Base-by-base conservation (phyloP, 2,797 vertebrate genomes). In the Helarctos malayanus region DNA sequence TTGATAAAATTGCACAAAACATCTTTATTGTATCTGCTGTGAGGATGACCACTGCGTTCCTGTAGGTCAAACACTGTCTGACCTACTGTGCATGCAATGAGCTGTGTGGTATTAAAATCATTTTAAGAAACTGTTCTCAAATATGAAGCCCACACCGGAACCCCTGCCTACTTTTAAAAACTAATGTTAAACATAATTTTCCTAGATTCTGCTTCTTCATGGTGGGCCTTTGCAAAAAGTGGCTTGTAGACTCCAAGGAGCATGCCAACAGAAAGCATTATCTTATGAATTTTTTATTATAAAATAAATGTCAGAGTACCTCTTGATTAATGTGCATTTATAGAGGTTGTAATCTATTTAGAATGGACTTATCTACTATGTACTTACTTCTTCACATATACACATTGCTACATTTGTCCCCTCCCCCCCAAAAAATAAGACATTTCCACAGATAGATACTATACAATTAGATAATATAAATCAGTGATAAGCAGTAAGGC, bases 81-180 rank as follows among this genome's bases (percentile, higher is more conserved):
- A 86, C 25, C 61, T 80, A 47, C 23, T 94, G 0, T 68, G 3
- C 68, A 32, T 82, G 2, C 56, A 89, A 65, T 92, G 21, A 91
- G 13, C 38, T 90, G 78, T 84, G 65, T 78, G 21, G 29, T 86
- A 92, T 92, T 88, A 54, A 84, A 87, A 69, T 94, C 65, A 71
- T 59, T 82, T 89, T 83, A 63, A 82, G 19, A 84, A 92, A 63
- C 5, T 81, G 86, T 81, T 92, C 45, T 65, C 15, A 63, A 86
- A 89, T 9, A 61, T 25, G 35, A 89, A 80, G 21, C 8, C 32
- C n/a, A 59, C 38, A 61, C 35, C 38, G 87, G 87, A 63, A 35
- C 32, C 27, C 32, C 9, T 92, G 2, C 23, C 25, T 2, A 57
- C 45, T 56, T 86, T 41, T 38, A 68, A 68, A 49, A 78, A 35